phyloP scores from a whole-genome alignment of 2,888 invertebrate species.

The Osmoderma eremita region DNA sequence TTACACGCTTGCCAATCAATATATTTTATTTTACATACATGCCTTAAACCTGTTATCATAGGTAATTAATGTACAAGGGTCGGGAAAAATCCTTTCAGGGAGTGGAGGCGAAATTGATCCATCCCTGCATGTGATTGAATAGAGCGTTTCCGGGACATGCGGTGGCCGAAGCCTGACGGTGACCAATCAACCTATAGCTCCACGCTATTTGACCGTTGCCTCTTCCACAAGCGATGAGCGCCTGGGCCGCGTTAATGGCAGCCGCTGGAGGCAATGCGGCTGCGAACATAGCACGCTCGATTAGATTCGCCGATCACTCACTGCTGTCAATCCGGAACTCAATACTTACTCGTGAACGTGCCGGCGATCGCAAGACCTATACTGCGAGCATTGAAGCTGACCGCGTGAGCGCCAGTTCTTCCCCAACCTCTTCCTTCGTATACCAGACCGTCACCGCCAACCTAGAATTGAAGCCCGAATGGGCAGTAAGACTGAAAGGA shows the following conservation, averaged over 20 bases:
- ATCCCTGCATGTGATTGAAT: slow-evolving; percentile 64
- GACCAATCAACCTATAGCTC: slow-evolving; percentile 64
- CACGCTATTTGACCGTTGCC: slow-evolving; percentile 59
- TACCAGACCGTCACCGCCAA: slow-evolving; percentile 71
- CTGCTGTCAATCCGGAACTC: too few species aligned
- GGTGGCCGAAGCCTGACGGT: slow-evolving; percentile 63
- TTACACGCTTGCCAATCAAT: too few species aligned
- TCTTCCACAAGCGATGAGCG: slow-evolving; percentile 64
- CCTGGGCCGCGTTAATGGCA: slow-evolving; percentile 61
- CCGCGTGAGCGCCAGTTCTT: slow-evolving; percentile 69
- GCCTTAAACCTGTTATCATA: too few species aligned
- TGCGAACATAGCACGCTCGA: slow-evolving; percentile 47
- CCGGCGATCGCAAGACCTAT: slow-evolving; percentile 67
- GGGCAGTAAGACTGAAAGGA: too few species aligned
- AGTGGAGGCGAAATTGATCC: slow-evolving; percentile 57
- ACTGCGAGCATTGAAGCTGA: slow-evolving; percentile 68
- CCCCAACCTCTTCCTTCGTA: slow-evolving; percentile 73
- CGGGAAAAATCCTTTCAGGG: too few species aligned
- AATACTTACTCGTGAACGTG: slow-evolving; percentile 35
- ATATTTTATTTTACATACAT: too few species aligned
- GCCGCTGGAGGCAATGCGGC: slow-evolving; percentile 60
- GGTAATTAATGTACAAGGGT: too few species aligned
- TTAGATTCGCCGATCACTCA: too few species aligned
- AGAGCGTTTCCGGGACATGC: slow-evolving; percentile 66
- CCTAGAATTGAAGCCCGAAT: slow-evolving; percentile 53